Evolutionary conservation across 2,797 vertebrate species (phyloP).

Genomic region (Sebastes nivosus): DNA sequence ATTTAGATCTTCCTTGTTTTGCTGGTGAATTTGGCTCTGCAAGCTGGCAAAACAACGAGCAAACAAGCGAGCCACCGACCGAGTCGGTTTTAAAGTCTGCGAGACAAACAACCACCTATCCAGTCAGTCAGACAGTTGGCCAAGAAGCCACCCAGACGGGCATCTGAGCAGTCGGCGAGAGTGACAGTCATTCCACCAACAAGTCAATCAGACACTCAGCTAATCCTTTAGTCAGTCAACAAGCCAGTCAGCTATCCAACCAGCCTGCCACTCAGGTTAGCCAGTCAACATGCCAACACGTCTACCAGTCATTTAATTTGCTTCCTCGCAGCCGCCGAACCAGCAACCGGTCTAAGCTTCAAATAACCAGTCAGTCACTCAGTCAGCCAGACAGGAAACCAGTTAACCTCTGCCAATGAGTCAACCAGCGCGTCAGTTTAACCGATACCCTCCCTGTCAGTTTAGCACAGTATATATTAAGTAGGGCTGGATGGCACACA

Average conservation of each 20-base stretch:
- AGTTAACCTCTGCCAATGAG: constrained; percentile 74
- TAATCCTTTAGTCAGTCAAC: constrained; percentile 67
- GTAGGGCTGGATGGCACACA: constrained; percentile 65
- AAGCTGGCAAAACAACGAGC: neutral
- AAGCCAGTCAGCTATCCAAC: constrained; percentile 56
- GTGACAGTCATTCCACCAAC: constrained; percentile 55
- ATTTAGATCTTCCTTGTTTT: neutral
- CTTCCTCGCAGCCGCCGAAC: constrained; percentile 30
- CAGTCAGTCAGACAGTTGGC: constrained; percentile 19
- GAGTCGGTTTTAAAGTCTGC: neutral
- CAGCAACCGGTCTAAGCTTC: constrained; percentile 46
- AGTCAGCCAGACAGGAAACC: constrained; percentile 60
- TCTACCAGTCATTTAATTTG: constrained; percentile 54
- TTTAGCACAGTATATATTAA: constrained; percentile 68
- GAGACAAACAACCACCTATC: constrained; percentile 25
- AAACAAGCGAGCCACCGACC: neutral
- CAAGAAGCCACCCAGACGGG: constrained; percentile 32
- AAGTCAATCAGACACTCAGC: constrained; percentile 56
- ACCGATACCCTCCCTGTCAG: constrained; percentile 63
- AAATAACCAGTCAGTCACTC: constrained; percentile 69
- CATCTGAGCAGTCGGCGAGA: constrained; percentile 39
- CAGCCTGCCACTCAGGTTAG: constrained; percentile 54
- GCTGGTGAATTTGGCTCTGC: neutral
- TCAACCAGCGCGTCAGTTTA: constrained; percentile 56
- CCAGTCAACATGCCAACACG: constrained; percentile 56